phyloP scores from a whole-genome alignment of 2,888 invertebrate species.

The Xanthorhoe designata region DNA sequence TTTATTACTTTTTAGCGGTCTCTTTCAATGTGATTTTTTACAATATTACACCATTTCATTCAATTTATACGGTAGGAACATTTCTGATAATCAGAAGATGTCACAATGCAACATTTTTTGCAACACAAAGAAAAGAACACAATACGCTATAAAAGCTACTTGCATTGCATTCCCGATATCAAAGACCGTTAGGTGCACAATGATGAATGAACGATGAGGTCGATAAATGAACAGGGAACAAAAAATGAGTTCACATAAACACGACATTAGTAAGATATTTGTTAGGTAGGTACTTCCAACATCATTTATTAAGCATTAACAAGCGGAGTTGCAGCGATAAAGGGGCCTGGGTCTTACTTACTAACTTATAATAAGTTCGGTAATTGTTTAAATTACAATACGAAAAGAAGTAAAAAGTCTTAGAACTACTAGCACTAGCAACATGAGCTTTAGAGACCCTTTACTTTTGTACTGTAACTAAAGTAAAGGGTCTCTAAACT shows the following conservation, averaged over 20 bases:
- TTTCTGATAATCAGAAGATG: neutral
- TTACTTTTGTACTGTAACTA: too few relatives aligned
- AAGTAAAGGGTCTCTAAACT: too few relatives aligned
- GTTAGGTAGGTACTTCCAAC: neutral
- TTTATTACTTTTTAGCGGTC: too few relatives aligned
- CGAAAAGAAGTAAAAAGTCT: too few relatives aligned
- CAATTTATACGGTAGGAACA: neutral
- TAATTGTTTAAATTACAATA: too few relatives aligned
- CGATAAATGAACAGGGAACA: constrained; percentile 21
- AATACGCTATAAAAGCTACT: neutral
- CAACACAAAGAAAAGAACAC: neutral
- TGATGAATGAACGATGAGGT: constrained; percentile 29
- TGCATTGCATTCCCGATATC: neutral
- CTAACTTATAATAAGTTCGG: too few relatives aligned
- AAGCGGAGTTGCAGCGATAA: neutral
- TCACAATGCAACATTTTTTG: constrained; percentile 17
- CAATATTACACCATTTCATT: constrained; percentile 4
- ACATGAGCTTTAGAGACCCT: too few relatives aligned
- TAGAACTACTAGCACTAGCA: too few relatives aligned
- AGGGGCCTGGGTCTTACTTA: neutral
- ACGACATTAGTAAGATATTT: constrained; percentile 6
- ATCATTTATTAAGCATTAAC: too few relatives aligned
- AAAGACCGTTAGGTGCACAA: constrained; percentile 21
- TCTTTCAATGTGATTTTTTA: constrained; percentile 17
- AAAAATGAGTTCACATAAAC: constrained; percentile 20